Conservation (phyloP, 1,140 invertebrate species). For the Drosophila arawakana region DNA sequence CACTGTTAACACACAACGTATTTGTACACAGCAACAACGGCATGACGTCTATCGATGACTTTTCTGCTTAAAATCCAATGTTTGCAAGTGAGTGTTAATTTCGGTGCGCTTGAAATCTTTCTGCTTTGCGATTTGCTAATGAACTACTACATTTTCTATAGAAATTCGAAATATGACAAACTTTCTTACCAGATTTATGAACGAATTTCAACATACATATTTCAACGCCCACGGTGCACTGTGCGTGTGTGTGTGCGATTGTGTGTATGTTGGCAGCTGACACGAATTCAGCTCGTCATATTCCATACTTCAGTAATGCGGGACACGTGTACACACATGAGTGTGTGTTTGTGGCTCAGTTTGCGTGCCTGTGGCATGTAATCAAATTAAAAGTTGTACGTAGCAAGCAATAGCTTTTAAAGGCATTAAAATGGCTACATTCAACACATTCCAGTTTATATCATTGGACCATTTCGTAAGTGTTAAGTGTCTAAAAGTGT, state of each 20-base stretch:
- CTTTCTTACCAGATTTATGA: no score
- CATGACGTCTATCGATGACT: no score
- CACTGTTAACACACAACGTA: no score
- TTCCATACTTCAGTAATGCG: slow-evolving; percentile 39
- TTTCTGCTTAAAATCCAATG: no score
- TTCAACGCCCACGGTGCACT: no score
- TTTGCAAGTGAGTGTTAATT: no score
- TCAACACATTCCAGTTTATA: background rate
- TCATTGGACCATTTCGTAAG: slow-evolving; percentile 35
- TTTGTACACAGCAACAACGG: no score
- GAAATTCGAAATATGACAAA: no score
- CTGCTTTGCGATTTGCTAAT: no score
- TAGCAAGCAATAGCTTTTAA: slow-evolving; percentile 76
- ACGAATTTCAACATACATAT: no score
- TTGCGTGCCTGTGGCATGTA: slow-evolving; percentile 74
- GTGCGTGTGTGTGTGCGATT: slow-evolving; percentile 21
- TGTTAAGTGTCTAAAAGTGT: slow-evolving; percentile 7
- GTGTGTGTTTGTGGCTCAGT: slow-evolving; percentile 15
- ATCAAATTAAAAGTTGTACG: slow-evolving; percentile 76
- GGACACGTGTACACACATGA: slow-evolving; percentile 21
- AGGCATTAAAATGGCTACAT: slow-evolving; percentile 52
- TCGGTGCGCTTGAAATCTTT: no score
- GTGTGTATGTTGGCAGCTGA: slow-evolving; percentile 50
- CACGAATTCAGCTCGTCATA: slow-evolving; percentile 62
- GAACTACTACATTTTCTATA: no score